Evolutionary conservation across 2,113 vertebrate genomes (phyloP).

Genomic region (Halichoeres trimaculatus): DNA sequence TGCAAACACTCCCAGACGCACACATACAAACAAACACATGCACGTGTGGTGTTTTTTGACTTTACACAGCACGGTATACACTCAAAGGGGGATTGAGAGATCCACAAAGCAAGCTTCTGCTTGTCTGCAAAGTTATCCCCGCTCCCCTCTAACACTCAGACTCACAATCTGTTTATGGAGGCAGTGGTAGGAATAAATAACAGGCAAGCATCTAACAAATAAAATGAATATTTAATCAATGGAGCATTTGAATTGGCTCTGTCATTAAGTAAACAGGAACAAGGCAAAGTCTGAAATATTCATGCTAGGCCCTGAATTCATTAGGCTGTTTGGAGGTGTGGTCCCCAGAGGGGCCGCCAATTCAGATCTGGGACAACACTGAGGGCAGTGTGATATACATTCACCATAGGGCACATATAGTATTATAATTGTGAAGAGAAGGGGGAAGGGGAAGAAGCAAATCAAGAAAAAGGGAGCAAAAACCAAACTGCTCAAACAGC

Average conservation of each 20-base stretch:
- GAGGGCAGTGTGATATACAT: slow-evolving; percentile 41
- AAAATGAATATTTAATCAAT: slow-evolving; percentile 81
- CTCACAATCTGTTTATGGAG: slow-evolving; percentile 48
- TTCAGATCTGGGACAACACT: slow-evolving; percentile 71
- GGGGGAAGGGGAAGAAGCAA: slow-evolving; percentile 18
- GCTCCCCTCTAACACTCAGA: slow-evolving; percentile 8
- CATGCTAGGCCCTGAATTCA: slow-evolving; percentile 68
- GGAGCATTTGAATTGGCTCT: slow-evolving; percentile 73
- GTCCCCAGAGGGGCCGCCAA: slow-evolving; percentile 52
- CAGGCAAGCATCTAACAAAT: slow-evolving; percentile 75
- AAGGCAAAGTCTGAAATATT: slow-evolving; percentile 78
- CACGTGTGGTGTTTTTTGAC: slow-evolving; percentile 15
- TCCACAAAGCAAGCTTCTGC: slow-evolving; percentile 46
- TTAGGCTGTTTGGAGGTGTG: slow-evolving; percentile 56
- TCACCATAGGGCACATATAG: neutral
- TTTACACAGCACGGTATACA: slow-evolving; percentile 13
- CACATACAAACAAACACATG: slow-evolving; percentile 9
- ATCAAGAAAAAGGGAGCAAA: slow-evolving; percentile 13
- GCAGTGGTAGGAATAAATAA: slow-evolving; percentile 62
- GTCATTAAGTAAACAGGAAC: slow-evolving; percentile 81
- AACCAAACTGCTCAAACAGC: slow-evolving; percentile 26
- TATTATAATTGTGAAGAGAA: neutral
- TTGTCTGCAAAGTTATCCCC: slow-evolving; percentile 29
- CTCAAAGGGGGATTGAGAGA: slow-evolving; percentile 35
- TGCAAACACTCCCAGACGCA: slow-evolving; percentile 53